Evolutionary conservation across 2,888 invertebrate genomes (phyloP), one percentile per base, ranked within the genome.

Genomic region (Drosophila percnosoma): DNA sequence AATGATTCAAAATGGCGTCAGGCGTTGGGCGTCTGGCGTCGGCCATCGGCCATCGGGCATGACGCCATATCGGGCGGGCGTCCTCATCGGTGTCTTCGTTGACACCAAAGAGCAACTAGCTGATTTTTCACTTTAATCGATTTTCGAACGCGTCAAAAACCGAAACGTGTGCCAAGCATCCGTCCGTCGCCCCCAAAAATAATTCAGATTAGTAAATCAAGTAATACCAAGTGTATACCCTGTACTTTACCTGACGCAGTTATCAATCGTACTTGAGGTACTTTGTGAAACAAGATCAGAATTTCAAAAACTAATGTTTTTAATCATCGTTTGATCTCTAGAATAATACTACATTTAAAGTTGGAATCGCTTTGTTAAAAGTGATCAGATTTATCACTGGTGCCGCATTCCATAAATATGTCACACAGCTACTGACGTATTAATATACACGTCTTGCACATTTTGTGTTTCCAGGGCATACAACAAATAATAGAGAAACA

Each of bases 131-230:
- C 67, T 66, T 69, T 69, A 87, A 85, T 84, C 77, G 87, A 84
- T 89, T 73, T 65, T 57, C 59, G 38, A 60, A 66, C 51, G 40
- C 29, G 40, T 10, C 52, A 33, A 66, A 66, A 33, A 21, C 21
- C 15, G 11, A 48, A 73, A 63, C 85, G 89, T 89, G 85, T 87
- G 89, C 85, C 85, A 85, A 87, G 49, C 72, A 70, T 63, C 71
- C 69, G 71, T 64, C 66, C 64, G 68, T 60, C 64, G 69, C 52
- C 54, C 58, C 53, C 52, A 63, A 64, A 38, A 38, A 51, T 33
- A 27, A 29, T 31, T 13, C 36, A 45, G 40, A 27, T 1, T n/a
- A 1, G 1, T 11, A 31, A 15, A 11, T 15, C 27, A 21, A n/a
- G 0, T 36, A 11, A 36, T 21, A 24, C 29, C 15, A 45, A 1